A percentile compares a stretch with the other conserved stretches of the same genome.
Conservation (phyloP, 1,140 invertebrate genomes). For the Cecropterus lyciades region DNA sequence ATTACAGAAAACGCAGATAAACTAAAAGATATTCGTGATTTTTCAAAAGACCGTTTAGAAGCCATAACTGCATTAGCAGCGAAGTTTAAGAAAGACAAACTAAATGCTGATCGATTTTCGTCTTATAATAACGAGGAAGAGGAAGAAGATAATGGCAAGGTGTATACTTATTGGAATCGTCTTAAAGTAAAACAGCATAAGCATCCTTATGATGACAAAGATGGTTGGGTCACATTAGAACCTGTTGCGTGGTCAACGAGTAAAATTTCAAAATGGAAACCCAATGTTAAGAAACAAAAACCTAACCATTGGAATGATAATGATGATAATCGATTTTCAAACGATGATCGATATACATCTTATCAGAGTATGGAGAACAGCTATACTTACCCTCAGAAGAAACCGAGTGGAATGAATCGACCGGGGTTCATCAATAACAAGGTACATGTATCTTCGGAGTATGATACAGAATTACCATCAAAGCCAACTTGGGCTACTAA, state of each 20-base stretch:
- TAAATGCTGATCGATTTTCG: constrained; percentile 60
- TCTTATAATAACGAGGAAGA: constrained; percentile 59
- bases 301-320: constrained; percentile 74
- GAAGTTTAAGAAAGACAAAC: constrained; percentile 67
- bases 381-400: constrained; percentile 66
- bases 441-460: constrained; percentile 63
- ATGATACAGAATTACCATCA: constrained; percentile 68
- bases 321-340: constrained; percentile 61
- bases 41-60: constrained; percentile 76
- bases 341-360: constrained; percentile 57
- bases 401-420: constrained; percentile 52
- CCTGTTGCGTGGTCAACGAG: constrained; percentile 91
- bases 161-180: constrained; percentile 81
- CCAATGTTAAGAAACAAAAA: constrained; percentile 83
- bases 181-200: constrained; percentile 84
- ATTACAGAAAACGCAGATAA: constrained; percentile 85
- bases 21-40: constrained; percentile 80
- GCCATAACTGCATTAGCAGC: constrained; percentile 74
- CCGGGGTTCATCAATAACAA: constrained; percentile 75
- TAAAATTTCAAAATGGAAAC: constrained; percentile 92
- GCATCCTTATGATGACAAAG: constrained; percentile 87
- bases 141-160: constrained; percentile 64
- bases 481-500: constrained; percentile 68
- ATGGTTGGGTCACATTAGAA: constrained; percentile 91
- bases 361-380: constrained; percentile 57